Conservation (phyloP, 2,888 invertebrate species). For the Gortyna flavago region DNA sequence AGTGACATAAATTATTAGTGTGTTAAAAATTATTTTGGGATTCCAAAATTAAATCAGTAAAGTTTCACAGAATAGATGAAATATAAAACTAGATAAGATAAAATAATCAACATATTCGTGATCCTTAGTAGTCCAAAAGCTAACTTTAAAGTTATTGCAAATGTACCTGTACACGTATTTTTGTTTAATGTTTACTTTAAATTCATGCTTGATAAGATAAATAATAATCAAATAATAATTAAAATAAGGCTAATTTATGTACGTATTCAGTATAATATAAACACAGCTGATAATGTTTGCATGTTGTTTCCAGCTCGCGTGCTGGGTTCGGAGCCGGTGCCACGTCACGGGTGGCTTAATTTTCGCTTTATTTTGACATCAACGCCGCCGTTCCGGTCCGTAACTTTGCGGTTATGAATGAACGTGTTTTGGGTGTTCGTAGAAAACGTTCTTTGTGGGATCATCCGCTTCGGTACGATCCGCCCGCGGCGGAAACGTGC, state of each 20-base stretch:
- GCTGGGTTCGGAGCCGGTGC: constrained; percentile 42
- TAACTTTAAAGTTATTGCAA: constrained; percentile 23
- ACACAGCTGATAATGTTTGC: constrained; percentile 60
- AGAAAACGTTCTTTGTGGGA: constrained; percentile 78
- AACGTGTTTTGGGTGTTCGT: constrained; percentile 80
- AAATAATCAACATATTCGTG: constrained; percentile 22
- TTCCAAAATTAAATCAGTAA: constrained; percentile 7
- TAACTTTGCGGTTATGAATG: constrained; percentile 81
- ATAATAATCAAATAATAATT: constrained; percentile 48
- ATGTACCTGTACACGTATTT: constrained; percentile 39
- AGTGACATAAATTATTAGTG: not conserved
- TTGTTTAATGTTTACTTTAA: too few species aligned
- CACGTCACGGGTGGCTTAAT: constrained; percentile 73
- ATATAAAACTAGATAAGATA: constrained; percentile 9
- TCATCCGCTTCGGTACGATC: constrained; percentile 66
- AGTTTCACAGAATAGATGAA: not conserved
- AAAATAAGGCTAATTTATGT: constrained; percentile 51
- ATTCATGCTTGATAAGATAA: constrained; percentile 60
- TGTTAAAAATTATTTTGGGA: not conserved
- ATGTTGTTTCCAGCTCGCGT: constrained; percentile 48
- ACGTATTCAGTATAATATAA: constrained; percentile 52
- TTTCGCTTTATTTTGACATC: constrained; percentile 78
- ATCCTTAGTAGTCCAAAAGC: constrained; percentile 2
- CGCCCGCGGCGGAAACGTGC: constrained; percentile 77
- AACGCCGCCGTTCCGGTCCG: constrained; percentile 75